These are phyloP conservation scores for Chelidonichthys spinosus DNA, from an alignment of 2,797 vertebrate species.

Conservation along the genomic window DNA sequence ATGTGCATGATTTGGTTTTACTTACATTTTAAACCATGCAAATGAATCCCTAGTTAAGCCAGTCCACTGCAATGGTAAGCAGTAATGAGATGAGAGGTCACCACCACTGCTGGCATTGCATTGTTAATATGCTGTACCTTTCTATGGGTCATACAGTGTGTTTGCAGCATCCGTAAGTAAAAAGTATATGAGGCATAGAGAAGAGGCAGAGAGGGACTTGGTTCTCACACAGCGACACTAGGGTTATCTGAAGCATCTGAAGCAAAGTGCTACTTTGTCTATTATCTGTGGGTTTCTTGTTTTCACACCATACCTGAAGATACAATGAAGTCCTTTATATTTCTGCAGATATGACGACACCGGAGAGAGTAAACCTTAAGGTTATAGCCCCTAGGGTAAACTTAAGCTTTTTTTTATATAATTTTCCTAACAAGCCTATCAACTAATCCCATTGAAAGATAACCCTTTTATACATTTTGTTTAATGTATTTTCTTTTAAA, in stretches of 20 bases:
- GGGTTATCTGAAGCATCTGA: slow-evolving; percentile 34
- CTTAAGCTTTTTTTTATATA: slow-evolving; percentile 64
- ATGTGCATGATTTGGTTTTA: slow-evolving; percentile 50
- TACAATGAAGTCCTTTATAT: slow-evolving; percentile 89
- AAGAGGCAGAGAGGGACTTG: slow-evolving; percentile 4
- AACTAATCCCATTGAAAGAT: slow-evolving; percentile 77
- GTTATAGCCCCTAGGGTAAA: slow-evolving; percentile 92
- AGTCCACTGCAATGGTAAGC: slow-evolving; percentile 57
- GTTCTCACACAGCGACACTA: slow-evolving; percentile 9
- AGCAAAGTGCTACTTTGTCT: slow-evolving; percentile 36
- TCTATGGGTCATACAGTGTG: not conserved
- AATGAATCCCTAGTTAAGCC: slow-evolving; percentile 48
- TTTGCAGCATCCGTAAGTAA: slow-evolving; percentile 7
- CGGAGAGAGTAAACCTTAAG: slow-evolving; percentile 89
- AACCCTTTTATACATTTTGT: slow-evolving; percentile 57
- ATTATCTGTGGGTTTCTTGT: slow-evolving; percentile 52
- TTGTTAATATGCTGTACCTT: slow-evolving; percentile 24
- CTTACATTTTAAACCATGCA: slow-evolving; percentile 58
- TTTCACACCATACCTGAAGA: slow-evolving; percentile 71
- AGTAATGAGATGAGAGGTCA: slow-evolving; percentile 43
- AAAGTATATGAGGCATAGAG: slow-evolving; percentile 5
- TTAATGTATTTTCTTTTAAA: slow-evolving; percentile 58
- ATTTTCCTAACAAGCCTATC: slow-evolving; percentile 74
- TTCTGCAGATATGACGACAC: slow-evolving; percentile 91
- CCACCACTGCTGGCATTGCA: slow-evolving; percentile 25